Conservation (phyloP, 1,140 invertebrate genomes). For the Zaprionus ornatus region DNA sequence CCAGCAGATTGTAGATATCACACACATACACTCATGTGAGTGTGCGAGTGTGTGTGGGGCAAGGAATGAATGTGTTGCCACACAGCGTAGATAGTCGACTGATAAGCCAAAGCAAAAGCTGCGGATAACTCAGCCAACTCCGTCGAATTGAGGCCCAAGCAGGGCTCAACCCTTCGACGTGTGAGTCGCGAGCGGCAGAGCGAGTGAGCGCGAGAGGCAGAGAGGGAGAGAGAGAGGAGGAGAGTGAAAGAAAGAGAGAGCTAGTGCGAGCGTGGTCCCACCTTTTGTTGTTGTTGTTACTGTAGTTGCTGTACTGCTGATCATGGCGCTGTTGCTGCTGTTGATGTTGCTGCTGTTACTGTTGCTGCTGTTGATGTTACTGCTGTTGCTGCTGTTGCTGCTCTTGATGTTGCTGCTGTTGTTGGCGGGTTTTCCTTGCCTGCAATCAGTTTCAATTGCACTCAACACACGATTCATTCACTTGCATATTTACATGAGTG, state of each 20-base stretch:
- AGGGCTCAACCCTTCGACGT: conserved; percentile 7
- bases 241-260: background rate
- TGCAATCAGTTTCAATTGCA: background rate
- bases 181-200: background rate
- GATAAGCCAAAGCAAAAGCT: conserved; percentile 76
- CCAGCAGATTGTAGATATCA: conserved; percentile 77
- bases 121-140: conserved; percentile 42
- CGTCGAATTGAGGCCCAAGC: background rate
- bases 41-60: conserved; percentile 41
- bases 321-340: conserved; percentile 25
- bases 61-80: conserved; percentile 80
- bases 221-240: background rate
- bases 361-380: background rate
- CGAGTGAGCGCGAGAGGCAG: background rate
- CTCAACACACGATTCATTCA: background rate
- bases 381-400: background rate
- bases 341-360: background rate
- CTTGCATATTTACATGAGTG: background rate
- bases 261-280: conserved; percentile 18
- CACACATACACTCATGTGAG: conserved; percentile 34
- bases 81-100: conserved; percentile 79
- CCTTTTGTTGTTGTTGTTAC: conserved; percentile 26
- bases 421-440: no score
- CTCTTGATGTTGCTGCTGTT: background rate
- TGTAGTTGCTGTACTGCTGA: conserved; percentile 36